These are phyloP conservation scores for Girardia tigrina DNA, from an alignment of 2,888 invertebrate genomes.

Conservation along the genomic window DNA sequence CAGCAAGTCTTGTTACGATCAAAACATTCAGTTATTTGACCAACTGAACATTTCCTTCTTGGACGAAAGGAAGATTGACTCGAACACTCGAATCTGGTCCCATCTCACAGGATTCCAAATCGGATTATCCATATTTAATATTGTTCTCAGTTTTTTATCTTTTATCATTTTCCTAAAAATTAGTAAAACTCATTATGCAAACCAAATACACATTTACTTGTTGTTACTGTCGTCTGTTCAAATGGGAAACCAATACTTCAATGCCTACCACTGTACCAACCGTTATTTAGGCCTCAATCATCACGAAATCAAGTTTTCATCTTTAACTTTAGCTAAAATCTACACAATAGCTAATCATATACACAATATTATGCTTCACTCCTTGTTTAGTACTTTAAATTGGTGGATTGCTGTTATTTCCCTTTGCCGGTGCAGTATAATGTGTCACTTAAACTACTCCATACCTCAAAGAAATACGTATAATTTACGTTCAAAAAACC, in stretches of 20 bases:
- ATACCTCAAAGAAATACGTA: not conserved
- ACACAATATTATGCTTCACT: not conserved
- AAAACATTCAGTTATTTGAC: not conserved
- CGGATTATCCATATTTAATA: conserved; percentile 2
- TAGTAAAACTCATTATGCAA: not conserved
- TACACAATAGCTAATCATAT: not conserved
- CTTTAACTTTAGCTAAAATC: not conserved
- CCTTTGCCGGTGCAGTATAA: not conserved
- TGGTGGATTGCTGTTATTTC: conserved; percentile 11
- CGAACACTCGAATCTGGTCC: not conserved
- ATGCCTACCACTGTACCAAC: conserved; percentile 1
- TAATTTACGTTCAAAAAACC: not conserved
- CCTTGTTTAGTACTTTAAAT: not conserved
- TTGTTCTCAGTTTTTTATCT: not conserved
- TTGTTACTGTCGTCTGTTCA: not conserved
- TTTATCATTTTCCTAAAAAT: not conserved
- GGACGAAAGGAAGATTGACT: not conserved
- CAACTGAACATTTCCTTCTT: not conserved
- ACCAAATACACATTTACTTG: not conserved
- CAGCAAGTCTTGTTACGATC: not conserved
- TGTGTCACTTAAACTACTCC: not conserved
- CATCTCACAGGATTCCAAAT: conserved; percentile 3
- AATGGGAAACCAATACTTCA: conserved; percentile 3
- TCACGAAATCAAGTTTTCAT: conserved; percentile 16
- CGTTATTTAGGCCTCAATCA: not conserved